phyloP scores from a whole-genome alignment of 53 echinoderm and acorn worm species.

The Stichopus horrens region DNA sequence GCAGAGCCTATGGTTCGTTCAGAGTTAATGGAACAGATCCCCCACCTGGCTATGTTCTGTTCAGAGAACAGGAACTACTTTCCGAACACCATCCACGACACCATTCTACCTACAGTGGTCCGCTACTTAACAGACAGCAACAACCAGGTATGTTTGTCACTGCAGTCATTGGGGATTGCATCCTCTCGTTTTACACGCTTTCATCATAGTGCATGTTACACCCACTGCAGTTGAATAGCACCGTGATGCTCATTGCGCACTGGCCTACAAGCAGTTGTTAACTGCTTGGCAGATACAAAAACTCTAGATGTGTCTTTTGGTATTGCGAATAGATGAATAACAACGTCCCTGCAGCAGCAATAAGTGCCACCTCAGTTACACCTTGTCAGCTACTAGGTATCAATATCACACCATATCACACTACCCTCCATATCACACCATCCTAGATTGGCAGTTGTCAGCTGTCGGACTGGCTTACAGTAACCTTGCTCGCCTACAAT shows the following conservation, averaged over 20 bases:
- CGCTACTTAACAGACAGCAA: slow-evolving; percentile 94
- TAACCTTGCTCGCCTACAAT: too few relatives aligned
- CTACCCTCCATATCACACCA: too few relatives aligned
- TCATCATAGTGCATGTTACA: not conserved
- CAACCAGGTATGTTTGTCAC: slow-evolving; percentile 75
- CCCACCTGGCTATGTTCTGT: slow-evolving; percentile 98
- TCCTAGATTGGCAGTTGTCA: too few relatives aligned
- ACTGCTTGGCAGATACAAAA: too few relatives aligned
- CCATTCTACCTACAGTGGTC: slow-evolving; percentile 85
- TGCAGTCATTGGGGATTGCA: not conserved
- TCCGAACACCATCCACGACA: slow-evolving; percentile 83
- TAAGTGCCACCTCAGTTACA: too few relatives aligned
- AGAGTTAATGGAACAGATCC: slow-evolving; percentile 99
- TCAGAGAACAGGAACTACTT: slow-evolving; percentile 85
- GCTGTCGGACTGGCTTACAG: too few relatives aligned
- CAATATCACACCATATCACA: too few relatives aligned
- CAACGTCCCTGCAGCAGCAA: too few relatives aligned
- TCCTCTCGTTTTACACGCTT: not conserved
- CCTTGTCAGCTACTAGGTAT: too few relatives aligned
- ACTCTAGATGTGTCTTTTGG: too few relatives aligned
- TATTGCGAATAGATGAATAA: too few relatives aligned
- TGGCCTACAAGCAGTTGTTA: too few relatives aligned
- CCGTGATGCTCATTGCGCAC: not conserved
- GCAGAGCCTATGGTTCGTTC: slow-evolving; percentile 96
- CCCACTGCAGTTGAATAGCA: not conserved